A percentile compares a stretch with the other conserved stretches of the same genome.
These are phyloP conservation scores for Hyposoter didymator DNA, from an alignment of 2,888 invertebrate species.

Conservation along the genomic window DNA sequence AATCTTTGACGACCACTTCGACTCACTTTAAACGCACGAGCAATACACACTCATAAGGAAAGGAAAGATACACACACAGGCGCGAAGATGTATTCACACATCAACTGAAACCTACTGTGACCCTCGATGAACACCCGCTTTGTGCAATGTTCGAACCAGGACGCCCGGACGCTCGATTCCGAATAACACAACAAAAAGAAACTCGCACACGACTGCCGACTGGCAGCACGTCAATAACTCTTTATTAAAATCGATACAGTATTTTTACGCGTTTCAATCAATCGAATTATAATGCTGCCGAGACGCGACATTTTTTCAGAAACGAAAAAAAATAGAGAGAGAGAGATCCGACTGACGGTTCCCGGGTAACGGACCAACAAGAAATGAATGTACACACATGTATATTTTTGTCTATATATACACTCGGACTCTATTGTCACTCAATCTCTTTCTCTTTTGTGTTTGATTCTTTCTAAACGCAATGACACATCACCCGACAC, in stretches of 20 bases:
- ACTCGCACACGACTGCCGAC: not conserved
- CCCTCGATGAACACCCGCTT: conserved; percentile 41
- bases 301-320: not conserved
- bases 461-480: conserved; percentile 37
- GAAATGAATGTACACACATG: not conserved
- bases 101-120: conserved; percentile 29
- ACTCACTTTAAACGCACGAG: conserved; percentile 7
- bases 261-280: conserved; percentile 8
- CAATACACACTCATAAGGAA: conserved; percentile 7
- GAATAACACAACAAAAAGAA: conserved; percentile 14
- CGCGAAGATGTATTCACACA: not conserved
- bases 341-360: not conserved
- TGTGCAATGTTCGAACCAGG: conserved; percentile 21
- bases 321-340: not conserved
- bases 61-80: conserved; percentile 2
- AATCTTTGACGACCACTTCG: not conserved
- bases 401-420: not conserved
- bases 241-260: conserved; percentile 42
- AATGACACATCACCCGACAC: conserved; percentile 65
- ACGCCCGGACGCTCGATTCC: conserved; percentile 50
- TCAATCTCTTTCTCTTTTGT: conserved; percentile 2
- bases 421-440: not conserved
- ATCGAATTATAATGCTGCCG: not conserved
- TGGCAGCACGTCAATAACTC: conserved; percentile 13
- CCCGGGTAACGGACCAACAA: conserved; percentile 4